Base-by-base conservation (phyloP, 2,113 vertebrate species). In the Pycnonotus jocosus region DNA sequence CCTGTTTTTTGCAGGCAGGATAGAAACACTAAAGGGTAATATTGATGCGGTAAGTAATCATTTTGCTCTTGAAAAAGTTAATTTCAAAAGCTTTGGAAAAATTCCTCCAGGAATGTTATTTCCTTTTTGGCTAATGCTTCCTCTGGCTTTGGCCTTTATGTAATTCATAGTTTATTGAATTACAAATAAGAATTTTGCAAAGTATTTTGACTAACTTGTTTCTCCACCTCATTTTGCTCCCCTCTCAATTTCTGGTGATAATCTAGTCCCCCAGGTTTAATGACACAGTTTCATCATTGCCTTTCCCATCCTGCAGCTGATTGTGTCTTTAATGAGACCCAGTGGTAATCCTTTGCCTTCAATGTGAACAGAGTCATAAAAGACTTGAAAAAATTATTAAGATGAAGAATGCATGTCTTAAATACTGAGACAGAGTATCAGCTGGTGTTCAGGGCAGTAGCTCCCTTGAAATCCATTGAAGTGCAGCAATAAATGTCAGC, bases 1-100 rank as follows among this genome's bases (percentile, higher is more conserved):
- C 98, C 98, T 99, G 96, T 99, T 99, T 97, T 99, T 99, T 70
- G 99, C 99, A 57, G 99, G 99, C 81, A 98, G 99, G 97, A 99
- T 99, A 95, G 99, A 99, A 97, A 99, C 98, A 88, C 99, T 99
- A 74, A 99, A 99, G 98, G 99, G 99, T 97, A 99, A 99, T 93
- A 96, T 99, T 92, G 99, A 99, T 85, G 96, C 93, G 89, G 99
- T 99, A 97, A 99, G 99, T 98, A 92, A 80, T 37, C 15, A 24
- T 84, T 87, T 94, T 57, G 40, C 15, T 92, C 64, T 83, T 77
- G 71, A 74, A 30, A 94, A 94, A 83, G 33, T 54, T n/a, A 74
- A 45, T 69, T 38, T 74, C 24, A 23, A 84, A 89, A 74, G 35
- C 72, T 78, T 81, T 54, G 54, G 61, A 47, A 90, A 72, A 83